phyloP scores from a whole-genome alignment of 2,888 invertebrate species.

The Imbricaverruca yamaguchii region DNA sequence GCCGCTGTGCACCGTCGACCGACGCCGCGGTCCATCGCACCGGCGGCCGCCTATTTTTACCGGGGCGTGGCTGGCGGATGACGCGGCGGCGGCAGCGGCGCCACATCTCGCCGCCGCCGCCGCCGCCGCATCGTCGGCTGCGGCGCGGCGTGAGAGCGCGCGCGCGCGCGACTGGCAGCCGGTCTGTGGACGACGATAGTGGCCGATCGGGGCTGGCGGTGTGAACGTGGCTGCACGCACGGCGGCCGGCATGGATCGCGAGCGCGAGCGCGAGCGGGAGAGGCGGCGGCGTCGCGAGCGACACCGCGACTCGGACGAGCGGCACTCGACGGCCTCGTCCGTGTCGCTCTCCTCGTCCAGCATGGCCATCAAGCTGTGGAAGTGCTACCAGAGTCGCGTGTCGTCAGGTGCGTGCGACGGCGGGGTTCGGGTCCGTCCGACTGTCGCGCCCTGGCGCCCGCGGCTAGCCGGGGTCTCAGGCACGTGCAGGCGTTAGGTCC shows the following conservation, averaged over 20 bases:
- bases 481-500: too few species aligned
- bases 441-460: too few species aligned
- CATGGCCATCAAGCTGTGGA: slow-evolving; percentile 20
- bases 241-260: neutral
- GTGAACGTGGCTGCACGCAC: neutral
- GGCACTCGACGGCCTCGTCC: neutral
- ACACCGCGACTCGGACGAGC: neutral
- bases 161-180: neutral
- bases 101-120: too few species aligned
- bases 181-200: neutral
- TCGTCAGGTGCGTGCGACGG: neutral
- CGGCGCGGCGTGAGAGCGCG: too few species aligned
- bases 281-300: neutral
- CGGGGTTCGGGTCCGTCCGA: too few species aligned
- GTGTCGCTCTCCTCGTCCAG: neutral
- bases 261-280: neutral
- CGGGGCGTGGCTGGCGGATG: neutral
- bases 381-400: slow-evolving; percentile 17
- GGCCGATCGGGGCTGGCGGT: neutral
- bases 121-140: too few species aligned
- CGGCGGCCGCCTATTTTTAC: neutral
- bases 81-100: neutral
- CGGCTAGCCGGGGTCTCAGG: too few species aligned
- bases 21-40: neutral
- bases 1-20: neutral